phyloP scores from a whole-genome alignment of 2,113 vertebrate genomes.

The Machaerirhynchus nigripectus region DNA sequence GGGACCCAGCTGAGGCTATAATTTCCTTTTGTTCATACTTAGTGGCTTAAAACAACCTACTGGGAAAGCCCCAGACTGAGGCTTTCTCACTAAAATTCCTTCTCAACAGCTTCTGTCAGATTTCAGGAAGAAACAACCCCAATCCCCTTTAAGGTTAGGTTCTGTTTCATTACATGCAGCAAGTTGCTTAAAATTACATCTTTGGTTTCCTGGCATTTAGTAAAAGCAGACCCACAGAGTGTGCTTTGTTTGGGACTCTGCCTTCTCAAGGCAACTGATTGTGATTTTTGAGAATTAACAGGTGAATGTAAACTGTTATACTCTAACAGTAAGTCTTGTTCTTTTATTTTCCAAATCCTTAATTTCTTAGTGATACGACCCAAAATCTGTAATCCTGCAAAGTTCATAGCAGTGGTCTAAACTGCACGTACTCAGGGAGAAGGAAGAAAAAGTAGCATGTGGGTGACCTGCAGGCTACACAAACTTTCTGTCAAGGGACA shows the following conservation, averaged over 20 bases:
- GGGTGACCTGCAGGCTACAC: neutral
- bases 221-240: neutral
- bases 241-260: neutral
- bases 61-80: neutral
- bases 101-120: neutral
- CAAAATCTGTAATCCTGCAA: neutral
- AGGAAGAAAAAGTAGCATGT: neutral
- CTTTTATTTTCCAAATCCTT: neutral
- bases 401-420: neutral
- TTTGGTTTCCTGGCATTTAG: neutral
- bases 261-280: neutral
- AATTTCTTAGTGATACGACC: neutral
- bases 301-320: neutral
- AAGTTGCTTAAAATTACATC: neutral
- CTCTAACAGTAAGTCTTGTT: neutral
- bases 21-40: neutral
- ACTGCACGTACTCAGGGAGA: neutral
- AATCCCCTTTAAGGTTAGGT: neutral
- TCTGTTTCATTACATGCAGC: neutral
- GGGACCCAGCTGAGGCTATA: neutral
- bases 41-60: neutral
- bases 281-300: neutral
- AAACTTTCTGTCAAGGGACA: neutral
- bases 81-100: neutral
- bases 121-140: neutral